Evolutionary conservation across 2,113 vertebrate genomes (phyloP), one percentile per base, ranked within the genome.

Genomic region (Ariopsis seemanni): DNA sequence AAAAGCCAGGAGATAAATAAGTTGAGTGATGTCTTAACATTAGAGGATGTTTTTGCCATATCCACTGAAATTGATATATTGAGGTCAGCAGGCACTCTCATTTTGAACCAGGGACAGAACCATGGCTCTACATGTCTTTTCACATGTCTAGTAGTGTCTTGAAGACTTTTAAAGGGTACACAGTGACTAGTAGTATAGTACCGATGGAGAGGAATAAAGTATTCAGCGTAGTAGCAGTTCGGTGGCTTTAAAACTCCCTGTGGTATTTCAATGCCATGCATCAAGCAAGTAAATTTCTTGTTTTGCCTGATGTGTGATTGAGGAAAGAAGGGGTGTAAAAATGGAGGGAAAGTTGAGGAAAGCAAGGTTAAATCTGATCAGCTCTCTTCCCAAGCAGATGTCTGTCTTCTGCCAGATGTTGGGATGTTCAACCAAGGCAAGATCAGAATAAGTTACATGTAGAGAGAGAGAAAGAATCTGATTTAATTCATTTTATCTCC

Each of bases 371-470:
- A 84, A 86, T 92, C 89, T 86, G 89, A 86, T 87, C 91, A 87
- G 83, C 84, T 81, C 71, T 84, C 82, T 87, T 84, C 74, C 30
- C 34, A 77, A 88, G 83, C 18, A 83, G 72, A 89, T 57, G 58
- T 92, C 90, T 92, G 90, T 94, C 92, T 94, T 92, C 84, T 91
- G 91, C 91, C 91, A 93, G 92, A 91, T 93, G 91, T 92, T 92
- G 89, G 75, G 27, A 87, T 22, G 85, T 74, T 60, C 48, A 88
- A 88, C 85, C 72, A 77, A 92, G 83, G 89, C 81, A 85, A 82
- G 89, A 91, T 92, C 58, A 72, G 86, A 88, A 90, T 87, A 84
- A 88, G 75, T 48, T 75, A 18, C 55, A 82, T 71, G 30, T 30
- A 5, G 30, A 69, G 53, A 10, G 27, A 52, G 57, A n/a, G 50